Conservation (phyloP, 2,797 vertebrate genomes). For the Rallus crepitans region DNA sequence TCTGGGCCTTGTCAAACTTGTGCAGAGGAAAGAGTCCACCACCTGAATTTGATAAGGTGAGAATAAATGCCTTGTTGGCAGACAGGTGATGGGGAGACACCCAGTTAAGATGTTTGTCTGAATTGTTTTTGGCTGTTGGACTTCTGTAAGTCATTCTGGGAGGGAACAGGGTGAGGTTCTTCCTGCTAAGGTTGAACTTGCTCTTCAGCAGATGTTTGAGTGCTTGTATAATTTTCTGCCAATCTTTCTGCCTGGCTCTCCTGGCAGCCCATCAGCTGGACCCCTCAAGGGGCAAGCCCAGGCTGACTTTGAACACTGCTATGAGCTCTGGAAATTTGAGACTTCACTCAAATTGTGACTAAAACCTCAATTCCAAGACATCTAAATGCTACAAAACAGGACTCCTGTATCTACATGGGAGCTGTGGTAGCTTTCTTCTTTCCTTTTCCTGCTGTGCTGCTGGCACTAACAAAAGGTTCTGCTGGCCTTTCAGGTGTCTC, state of each 20-base stretch:
- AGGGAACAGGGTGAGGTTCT: not conserved
- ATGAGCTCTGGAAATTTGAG: not conserved
- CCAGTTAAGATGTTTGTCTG: not conserved
- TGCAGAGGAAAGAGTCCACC: slow-evolving; percentile 98
- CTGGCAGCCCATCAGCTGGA: not conserved
- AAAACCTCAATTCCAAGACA: not conserved
- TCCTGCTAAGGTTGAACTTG: not conserved
- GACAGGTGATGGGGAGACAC: not conserved
- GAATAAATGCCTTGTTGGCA: not conserved
- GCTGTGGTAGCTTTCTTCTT: not conserved
- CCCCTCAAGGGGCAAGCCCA: not conserved
- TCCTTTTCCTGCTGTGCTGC: not conserved
- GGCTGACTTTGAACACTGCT: not conserved
- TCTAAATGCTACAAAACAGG: not conserved
- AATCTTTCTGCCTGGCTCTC: fast-evolving
- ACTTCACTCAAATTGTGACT: not conserved
- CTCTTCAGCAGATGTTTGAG: not conserved
- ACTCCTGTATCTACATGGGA: not conserved
- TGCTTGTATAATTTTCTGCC: not conserved
- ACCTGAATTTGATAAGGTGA: slow-evolving; percentile 95
- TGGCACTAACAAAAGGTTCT: not conserved
- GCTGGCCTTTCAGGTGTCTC: not conserved
- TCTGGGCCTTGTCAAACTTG: slow-evolving; percentile 98
- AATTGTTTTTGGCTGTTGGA: not conserved
- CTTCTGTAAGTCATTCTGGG: not conserved